Evolutionary conservation across 2,797 vertebrate species (phyloP).

Genomic region (Vultur gryphus): DNA sequence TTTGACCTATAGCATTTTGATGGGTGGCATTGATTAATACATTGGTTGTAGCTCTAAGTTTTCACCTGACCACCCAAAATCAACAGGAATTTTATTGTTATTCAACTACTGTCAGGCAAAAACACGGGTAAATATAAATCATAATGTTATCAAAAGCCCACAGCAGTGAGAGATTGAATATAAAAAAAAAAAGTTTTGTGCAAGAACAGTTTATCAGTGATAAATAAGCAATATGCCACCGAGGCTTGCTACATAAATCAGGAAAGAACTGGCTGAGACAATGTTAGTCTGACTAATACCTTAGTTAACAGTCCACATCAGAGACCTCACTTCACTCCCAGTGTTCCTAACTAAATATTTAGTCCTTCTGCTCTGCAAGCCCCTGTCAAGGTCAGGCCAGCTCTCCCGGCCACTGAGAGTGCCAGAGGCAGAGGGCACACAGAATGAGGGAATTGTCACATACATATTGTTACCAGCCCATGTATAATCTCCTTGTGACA

Average conservation of each 20-base stretch:
- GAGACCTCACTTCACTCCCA: neutral
- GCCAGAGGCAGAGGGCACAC: neutral
- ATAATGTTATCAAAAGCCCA: slow-evolving; percentile 52
- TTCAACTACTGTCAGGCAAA: slow-evolving; percentile 1
- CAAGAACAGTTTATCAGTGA: slow-evolving; percentile 40
- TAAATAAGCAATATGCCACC: slow-evolving; percentile 22
- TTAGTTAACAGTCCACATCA: neutral
- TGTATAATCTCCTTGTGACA: slow-evolving; percentile 14
- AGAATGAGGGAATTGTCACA: neutral
- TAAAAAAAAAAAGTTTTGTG: neutral
- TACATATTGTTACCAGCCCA: neutral
- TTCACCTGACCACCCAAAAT: slow-evolving; percentile 26
- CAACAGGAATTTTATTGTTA: slow-evolving; percentile 33
- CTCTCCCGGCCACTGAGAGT: neutral
- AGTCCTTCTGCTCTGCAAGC: neutral
- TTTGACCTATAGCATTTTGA: slow-evolving; percentile 10
- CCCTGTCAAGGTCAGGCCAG: neutral
- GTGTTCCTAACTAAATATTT: neutral
- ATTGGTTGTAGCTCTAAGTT: neutral
- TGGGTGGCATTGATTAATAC: slow-evolving; percentile 8
- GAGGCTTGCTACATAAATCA: slow-evolving; percentile 9
- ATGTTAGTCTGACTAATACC: slow-evolving; percentile 1
- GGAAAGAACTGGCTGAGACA: neutral
- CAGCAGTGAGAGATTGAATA: slow-evolving; percentile 12
- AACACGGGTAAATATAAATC: slow-evolving; percentile 41